Evolutionary conservation across 2,888 invertebrate genomes (phyloP).

Genomic region (Lasioglossum pauxillum): DNA sequence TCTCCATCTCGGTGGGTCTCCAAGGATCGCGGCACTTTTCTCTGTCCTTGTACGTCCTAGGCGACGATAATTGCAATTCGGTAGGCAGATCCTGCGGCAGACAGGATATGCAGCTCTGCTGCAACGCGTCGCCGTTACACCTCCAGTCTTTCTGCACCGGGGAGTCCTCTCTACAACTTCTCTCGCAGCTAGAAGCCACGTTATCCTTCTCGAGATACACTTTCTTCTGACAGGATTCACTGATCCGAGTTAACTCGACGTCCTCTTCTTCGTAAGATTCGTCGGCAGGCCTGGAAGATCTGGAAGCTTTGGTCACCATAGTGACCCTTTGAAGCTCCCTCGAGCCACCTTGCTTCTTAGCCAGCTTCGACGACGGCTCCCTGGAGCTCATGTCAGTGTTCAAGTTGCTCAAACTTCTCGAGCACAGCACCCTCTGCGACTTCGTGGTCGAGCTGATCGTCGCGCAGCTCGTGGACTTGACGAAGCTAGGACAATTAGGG

Average conservation of each 20-base stretch:
- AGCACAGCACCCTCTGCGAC: constrained; percentile 61
- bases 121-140: constrained; percentile 62
- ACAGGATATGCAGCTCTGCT: constrained; percentile 75
- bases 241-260: constrained; percentile 26
- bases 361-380: constrained; percentile 39
- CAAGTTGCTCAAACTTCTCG: constrained; percentile 47
- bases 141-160: constrained; percentile 68
- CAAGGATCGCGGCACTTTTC: constrained; percentile 82
- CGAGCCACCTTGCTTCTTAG: constrained; percentile 42
- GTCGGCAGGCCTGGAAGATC: constrained; percentile 42
- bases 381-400: constrained; percentile 43
- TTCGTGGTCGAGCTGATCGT: constrained; percentile 54
- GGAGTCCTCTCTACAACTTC: constrained; percentile 54
- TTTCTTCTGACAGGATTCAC: constrained; percentile 51
- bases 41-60: constrained; percentile 80
- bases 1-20: constrained; percentile 82
- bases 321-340: constrained; percentile 33
- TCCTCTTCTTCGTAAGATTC: constrained; percentile 50
- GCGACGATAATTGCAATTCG: constrained; percentile 80
- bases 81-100: constrained; percentile 77
- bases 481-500: constrained; percentile 70
- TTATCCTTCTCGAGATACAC: constrained; percentile 34
- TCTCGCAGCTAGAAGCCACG: constrained; percentile 50
- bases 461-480: constrained; percentile 30
- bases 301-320: constrained; percentile 35